Conservation (phyloP, 2,888 invertebrate species). For the Nemapogon koenigi region DNA sequence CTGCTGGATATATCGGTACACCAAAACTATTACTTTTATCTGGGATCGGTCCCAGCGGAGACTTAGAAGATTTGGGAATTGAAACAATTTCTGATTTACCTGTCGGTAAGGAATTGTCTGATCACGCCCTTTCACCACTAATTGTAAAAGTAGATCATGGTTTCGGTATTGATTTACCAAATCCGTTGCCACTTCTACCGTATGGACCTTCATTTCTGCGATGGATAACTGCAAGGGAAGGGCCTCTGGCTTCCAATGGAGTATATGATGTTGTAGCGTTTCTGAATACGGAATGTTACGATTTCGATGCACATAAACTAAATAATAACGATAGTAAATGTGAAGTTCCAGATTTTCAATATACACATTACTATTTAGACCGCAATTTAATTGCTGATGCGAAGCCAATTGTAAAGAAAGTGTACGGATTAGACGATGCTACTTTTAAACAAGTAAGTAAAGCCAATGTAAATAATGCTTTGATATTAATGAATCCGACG, state of each 20-base stretch:
- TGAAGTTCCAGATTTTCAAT: constrained; percentile 6
- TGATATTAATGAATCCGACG: constrained; percentile 10
- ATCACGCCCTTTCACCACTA: constrained; percentile 29
- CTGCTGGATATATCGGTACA: constrained; percentile 35
- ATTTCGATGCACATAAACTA: background rate
- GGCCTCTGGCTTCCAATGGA: constrained; percentile 3
- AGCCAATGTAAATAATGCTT: constrained; percentile 3
- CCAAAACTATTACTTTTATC: constrained; percentile 40
- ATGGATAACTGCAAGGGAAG: background rate
- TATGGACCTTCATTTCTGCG: background rate
- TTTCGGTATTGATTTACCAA: constrained; percentile 1
- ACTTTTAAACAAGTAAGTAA: constrained; percentile 4
- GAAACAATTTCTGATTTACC: constrained; percentile 26
- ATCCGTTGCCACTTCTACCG: background rate
- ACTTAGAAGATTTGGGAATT: constrained; percentile 26
- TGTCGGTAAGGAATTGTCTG: constrained; percentile 34
- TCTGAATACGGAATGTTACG: constrained; percentile 3
- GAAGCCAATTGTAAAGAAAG: constrained; percentile 1
- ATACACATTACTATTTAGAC: constrained; percentile 5
- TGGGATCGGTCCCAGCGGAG: constrained; percentile 33
- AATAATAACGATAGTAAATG: background rate
- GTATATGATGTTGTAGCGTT: background rate
- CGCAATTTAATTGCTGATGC: constrained; percentile 4
- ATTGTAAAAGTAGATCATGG: constrained; percentile 24
- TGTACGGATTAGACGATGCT: constrained; percentile 2